These are phyloP conservation scores for Poeciliopsis gracilis DNA, from an alignment of 2,797 vertebrate genomes.

Conservation along the genomic window DNA sequence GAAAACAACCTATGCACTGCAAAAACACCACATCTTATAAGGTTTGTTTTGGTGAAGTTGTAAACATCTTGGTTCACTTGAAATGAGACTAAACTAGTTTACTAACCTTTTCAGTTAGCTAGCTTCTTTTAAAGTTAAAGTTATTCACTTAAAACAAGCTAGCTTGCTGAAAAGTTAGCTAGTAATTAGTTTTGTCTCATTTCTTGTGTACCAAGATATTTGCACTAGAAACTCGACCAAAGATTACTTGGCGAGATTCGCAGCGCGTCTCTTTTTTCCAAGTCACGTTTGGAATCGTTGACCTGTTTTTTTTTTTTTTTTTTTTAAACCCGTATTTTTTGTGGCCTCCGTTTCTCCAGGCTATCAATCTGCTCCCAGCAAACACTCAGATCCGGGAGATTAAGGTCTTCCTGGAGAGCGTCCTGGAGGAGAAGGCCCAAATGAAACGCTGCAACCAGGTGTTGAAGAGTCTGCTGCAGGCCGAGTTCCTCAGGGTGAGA, in stretches of 20 bases:
- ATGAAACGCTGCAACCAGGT: slow-evolving; percentile 95
- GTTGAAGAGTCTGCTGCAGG: slow-evolving; percentile 96
- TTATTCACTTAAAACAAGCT: too few species aligned
- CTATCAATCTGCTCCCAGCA: slow-evolving; percentile 94
- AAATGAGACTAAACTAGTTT: too few species aligned
- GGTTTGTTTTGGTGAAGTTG: background rate
- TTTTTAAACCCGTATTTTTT: background rate
- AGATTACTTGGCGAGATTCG: too few species aligned
- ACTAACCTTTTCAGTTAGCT: too few species aligned
- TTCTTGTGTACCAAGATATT: too few species aligned
- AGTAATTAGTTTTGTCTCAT: too few species aligned
- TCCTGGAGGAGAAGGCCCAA: slow-evolving; percentile 95
- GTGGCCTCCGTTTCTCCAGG: slow-evolving; percentile 71
- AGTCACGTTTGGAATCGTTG: background rate
- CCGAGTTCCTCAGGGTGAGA: slow-evolving; percentile 93
- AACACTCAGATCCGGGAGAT: slow-evolving; percentile 98
- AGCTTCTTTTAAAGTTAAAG: too few species aligned
- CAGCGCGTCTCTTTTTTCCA: too few species aligned
- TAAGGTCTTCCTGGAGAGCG: slow-evolving; percentile 94
- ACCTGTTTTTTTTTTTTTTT: background rate
- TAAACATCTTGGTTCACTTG: too few species aligned
- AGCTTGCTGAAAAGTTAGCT: too few species aligned
- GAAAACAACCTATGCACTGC: background rate
- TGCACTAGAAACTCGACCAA: too few species aligned
- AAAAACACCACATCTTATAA: background rate